These are phyloP conservation scores for Cosmorhoe ocellata DNA, from an alignment of 2,888 invertebrate species.

Conservation along the genomic window DNA sequence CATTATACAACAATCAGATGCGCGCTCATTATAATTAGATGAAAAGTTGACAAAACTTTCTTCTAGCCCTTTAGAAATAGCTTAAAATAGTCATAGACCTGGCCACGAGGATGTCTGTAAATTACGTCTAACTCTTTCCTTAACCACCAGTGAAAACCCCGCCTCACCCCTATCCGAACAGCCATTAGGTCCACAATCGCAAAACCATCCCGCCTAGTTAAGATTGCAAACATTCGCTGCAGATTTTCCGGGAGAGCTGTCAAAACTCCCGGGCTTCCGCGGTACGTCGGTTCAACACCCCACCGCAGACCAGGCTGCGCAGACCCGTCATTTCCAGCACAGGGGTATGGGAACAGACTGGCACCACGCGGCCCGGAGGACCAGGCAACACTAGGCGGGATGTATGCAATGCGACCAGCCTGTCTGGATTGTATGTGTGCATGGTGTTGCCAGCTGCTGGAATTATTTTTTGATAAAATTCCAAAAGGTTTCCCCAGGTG, in stretches of 20 bases:
- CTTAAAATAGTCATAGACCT: conserved; percentile 26
- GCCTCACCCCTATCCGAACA: conserved; percentile 30
- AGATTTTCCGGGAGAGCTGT: conserved; percentile 71
- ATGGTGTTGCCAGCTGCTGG: conserved; percentile 17
- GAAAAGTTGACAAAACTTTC: too few relatives aligned
- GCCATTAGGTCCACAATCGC: conserved; percentile 37
- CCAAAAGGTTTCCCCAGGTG: too few relatives aligned
- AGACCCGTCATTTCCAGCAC: conserved; percentile 48
- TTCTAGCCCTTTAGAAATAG: conserved; percentile 5
- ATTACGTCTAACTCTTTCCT: conserved; percentile 15
- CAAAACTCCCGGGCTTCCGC: conserved; percentile 69
- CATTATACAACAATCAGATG: too few relatives aligned
- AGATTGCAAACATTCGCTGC: conserved; percentile 55
- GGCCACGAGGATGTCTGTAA: conserved; percentile 26
- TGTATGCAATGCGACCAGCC: conserved; percentile 43
- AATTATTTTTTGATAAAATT: too few relatives aligned
- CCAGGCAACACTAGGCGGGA: conserved; percentile 34
- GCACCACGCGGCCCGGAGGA: conserved; percentile 42
- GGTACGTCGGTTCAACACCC: conserved; percentile 60
- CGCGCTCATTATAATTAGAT: neutral
- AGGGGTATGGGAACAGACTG: conserved; percentile 22
- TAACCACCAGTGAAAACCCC: neutral
- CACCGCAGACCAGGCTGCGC: conserved; percentile 41
- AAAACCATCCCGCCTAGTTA: conserved; percentile 31
- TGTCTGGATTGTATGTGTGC: conserved; percentile 50